Evolutionary conservation across 2,797 vertebrate genomes (phyloP), one percentile per base, ranked within the genome.

Genomic region (Trachurus trachurus): DNA sequence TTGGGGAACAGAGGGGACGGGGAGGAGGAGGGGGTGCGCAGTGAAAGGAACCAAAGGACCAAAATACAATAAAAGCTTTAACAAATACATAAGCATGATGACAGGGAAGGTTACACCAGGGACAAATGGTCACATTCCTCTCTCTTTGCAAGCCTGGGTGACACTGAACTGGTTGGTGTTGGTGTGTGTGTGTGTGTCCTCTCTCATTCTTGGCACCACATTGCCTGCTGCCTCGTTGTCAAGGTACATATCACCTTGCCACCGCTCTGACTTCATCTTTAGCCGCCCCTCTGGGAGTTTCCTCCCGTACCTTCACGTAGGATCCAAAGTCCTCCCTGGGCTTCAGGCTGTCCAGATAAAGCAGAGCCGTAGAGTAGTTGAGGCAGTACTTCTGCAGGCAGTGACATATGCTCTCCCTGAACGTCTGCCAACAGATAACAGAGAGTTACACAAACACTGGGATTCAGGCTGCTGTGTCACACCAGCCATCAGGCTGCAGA

Each of bases 341-440:
- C 86, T 95, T 97, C 92, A 98, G 92, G 71, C 85, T 95, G 93
- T 98, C 96, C 88, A 98, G 94, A 93, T 98, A 98, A 89, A 97
- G 93, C 80, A 96, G 80, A 73, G 97, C 95, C 0, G 96, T 91
- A 2, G 97, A 95, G 87, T 98, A 98, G 90, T 98, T 98, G 79
- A 97, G 95, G 89, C 97, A 98, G 92, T 98, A 98, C 77, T 96
- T 97, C 91, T 98, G 96, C 74, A 97, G 96, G 81, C 94, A 96
- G 88, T 95, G 95, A 83, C 97, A 98, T 62, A 98, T 93, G 76
- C 95, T 95, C 57, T 95, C 96, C 69, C 89, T 91, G 89, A 98
- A 98, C 66, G 94, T 93, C 97, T 98, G 89, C n/a, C 85, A 80
- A 86, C 73, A 82, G 76, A 93, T 66, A 86, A 42, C 40, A 70